These are phyloP conservation scores for Dicyrtomina minuta DNA, from an alignment of 2,888 invertebrate genomes.

Conservation along the genomic window DNA sequence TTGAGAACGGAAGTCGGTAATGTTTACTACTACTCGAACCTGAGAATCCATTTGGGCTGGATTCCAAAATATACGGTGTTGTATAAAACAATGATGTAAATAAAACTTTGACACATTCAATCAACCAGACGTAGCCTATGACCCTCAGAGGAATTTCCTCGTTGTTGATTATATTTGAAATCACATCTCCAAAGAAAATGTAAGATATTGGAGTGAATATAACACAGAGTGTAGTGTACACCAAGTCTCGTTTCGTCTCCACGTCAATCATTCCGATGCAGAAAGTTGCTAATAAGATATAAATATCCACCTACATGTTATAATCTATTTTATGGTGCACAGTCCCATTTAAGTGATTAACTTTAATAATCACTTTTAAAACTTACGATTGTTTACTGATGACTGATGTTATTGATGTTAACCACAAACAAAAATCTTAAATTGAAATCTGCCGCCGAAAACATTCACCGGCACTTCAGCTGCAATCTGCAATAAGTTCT, in stretches of 20 bases:
- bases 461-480: too few relatives aligned
- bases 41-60: not conserved
- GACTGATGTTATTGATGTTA: too few relatives aligned
- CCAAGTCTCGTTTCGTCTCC: constrained; percentile 24
- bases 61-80: constrained; percentile 12
- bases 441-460: too few relatives aligned
- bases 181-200: not conserved
- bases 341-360: too few relatives aligned
- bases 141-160: constrained; percentile 40
- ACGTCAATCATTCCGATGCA: not conserved
- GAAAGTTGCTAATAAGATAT: too few relatives aligned
- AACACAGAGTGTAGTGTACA: constrained; percentile 8
- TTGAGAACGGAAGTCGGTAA: constrained; percentile 36
- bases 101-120: constrained; percentile 43
- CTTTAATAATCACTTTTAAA: too few relatives aligned
- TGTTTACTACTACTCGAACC: not conserved
- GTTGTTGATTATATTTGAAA: constrained; percentile 24
- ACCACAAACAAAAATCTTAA: too few relatives aligned
- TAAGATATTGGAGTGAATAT: constrained; percentile 17
- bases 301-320: too few relatives aligned
- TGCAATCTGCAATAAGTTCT: too few relatives aligned
- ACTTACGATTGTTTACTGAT: too few relatives aligned
- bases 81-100: constrained; percentile 37
- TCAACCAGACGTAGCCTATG: constrained; percentile 30
- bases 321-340: too few relatives aligned